phyloP scores from a whole-genome alignment of 2,113 vertebrate species.

The Hiodon tergisus region DNA sequence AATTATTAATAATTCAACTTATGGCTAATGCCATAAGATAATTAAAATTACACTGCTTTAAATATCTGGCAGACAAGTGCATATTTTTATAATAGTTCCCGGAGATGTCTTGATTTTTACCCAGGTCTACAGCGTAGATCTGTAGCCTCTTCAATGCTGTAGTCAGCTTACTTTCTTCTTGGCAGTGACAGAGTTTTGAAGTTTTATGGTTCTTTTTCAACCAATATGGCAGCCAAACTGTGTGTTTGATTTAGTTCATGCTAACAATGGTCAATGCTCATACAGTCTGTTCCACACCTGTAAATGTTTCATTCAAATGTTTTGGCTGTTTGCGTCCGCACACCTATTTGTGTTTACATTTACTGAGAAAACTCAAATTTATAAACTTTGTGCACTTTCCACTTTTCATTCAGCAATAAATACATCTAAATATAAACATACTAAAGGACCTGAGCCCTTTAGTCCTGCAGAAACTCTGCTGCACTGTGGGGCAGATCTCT shows the following conservation, averaged over 20 bases:
- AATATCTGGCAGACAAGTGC: background rate
- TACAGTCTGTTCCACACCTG: background rate
- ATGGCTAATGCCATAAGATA: background rate
- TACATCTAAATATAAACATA: no score
- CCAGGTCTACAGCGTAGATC: background rate
- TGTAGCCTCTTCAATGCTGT: background rate
- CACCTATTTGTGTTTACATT: no score
- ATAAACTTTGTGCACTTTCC: no score
- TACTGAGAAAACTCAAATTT: no score
- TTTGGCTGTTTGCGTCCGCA: background rate
- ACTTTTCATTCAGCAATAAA: no score
- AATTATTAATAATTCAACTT: background rate
- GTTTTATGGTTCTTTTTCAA: background rate
- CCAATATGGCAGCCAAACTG: background rate
- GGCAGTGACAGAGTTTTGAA: background rate
- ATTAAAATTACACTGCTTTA: background rate
- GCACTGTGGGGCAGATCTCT: no score
- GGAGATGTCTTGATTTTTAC: background rate
- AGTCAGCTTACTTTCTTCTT: background rate
- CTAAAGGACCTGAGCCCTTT: no score
- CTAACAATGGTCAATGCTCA: background rate
- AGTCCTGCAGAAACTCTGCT: no score
- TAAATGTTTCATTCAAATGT: background rate
- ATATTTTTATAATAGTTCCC: conserved; percentile 12
- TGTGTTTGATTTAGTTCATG: background rate